These are phyloP conservation scores for Helicoverpa zea DNA, from an alignment of 1,140 invertebrate species.

Conservation along the genomic window DNA sequence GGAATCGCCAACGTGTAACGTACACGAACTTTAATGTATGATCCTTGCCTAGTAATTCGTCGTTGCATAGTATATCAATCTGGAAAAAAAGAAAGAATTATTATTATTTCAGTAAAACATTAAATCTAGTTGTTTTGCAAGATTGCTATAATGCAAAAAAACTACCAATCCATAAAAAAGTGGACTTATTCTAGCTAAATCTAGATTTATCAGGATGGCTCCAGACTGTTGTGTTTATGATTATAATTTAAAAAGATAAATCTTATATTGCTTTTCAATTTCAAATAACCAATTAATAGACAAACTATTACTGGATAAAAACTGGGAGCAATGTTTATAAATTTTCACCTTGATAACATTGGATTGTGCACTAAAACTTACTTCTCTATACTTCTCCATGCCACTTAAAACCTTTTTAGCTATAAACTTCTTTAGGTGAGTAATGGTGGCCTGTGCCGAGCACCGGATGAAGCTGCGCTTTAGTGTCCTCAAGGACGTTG, in stretches of 20 bases:
- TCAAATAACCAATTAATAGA: too few species aligned
- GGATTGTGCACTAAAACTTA: slow-evolving; percentile 84
- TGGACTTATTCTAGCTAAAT: too few species aligned
- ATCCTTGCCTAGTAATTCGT: slow-evolving; percentile 99
- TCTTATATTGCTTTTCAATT: too few species aligned
- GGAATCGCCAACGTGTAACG: slow-evolving; percentile 98
- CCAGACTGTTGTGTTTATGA: too few species aligned
- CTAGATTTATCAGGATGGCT: too few species aligned
- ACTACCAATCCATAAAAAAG: too few species aligned
- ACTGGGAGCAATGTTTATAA: too few species aligned
- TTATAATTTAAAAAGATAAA: too few species aligned
- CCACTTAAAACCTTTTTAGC: slow-evolving; percentile 97
- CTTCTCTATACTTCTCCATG: slow-evolving; percentile 98
- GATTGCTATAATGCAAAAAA: too few species aligned
- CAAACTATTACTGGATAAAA: too few species aligned
- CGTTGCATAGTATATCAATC: slow-evolving; percentile 99
- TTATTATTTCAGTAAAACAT: too few species aligned
- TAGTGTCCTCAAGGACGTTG: slow-evolving; percentile 93
- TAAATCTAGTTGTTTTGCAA: too few species aligned
- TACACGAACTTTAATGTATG: slow-evolving; percentile 99
- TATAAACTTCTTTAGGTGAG: slow-evolving; percentile 98
- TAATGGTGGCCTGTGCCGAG: slow-evolving; percentile 98
- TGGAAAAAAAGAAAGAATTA: slow-evolving; percentile 82
- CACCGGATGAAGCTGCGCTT: slow-evolving; percentile 97
- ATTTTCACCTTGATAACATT: background rate